phyloP scores from a whole-genome alignment of 1,140 invertebrate species.

The Aphaenogaster ashmeadi region DNA sequence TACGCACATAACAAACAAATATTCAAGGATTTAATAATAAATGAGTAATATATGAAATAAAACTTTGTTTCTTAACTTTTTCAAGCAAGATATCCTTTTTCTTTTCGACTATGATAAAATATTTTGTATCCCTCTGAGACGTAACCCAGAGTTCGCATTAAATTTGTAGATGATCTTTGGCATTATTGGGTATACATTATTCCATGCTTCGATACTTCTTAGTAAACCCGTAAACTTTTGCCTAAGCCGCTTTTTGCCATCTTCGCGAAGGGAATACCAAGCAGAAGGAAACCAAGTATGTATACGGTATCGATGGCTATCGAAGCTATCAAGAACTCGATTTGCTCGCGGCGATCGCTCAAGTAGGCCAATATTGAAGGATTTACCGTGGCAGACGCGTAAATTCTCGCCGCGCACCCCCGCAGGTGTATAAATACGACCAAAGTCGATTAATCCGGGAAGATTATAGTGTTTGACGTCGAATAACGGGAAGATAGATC shows the following conservation, averaged over 20 bases:
- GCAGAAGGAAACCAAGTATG: neutral
- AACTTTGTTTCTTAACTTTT: neutral
- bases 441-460: constrained; percentile 68
- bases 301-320: neutral
- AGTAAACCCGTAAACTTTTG: neutral
- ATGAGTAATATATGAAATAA: neutral
- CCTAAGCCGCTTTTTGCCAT: neutral
- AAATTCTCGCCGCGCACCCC: constrained; percentile 55
- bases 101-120: neutral
- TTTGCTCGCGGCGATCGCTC: constrained; percentile 42
- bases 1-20: neutral
- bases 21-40: neutral
- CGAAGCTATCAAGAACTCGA: constrained; percentile 52
- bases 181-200: constrained; percentile 11
- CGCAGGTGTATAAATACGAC: constrained; percentile 66
- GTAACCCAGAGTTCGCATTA: neutral
- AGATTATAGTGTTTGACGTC: constrained; percentile 72
- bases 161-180: neutral
- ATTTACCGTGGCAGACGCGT: constrained; percentile 55
- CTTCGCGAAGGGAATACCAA: constrained; percentile 11
- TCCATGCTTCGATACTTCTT: neutral
- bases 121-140: neutral
- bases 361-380: constrained; percentile 63
- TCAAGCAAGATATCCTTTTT: neutral
- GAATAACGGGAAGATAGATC: constrained; percentile 70